Evolutionary conservation across 2,888 invertebrate genomes (phyloP).

Genomic region (Athalia circularis): DNA sequence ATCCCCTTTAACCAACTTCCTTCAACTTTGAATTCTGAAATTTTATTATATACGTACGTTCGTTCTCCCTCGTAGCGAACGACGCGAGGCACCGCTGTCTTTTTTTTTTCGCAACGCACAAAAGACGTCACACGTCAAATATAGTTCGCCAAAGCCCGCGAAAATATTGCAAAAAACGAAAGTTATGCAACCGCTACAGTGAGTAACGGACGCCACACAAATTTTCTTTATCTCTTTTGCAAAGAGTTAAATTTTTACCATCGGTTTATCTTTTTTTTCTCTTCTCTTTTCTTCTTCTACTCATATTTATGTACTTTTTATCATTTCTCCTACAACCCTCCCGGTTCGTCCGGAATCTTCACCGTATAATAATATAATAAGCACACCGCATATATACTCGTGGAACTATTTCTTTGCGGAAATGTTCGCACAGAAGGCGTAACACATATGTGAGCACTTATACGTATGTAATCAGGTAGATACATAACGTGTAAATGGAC

Average conservation of each 20-base stretch:
- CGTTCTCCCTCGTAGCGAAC: not conserved
- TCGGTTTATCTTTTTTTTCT: not conserved
- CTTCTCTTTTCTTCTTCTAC: not conserved
- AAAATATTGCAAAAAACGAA: no score
- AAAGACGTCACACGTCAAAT: conserved; percentile 17
- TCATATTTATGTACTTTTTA: not conserved
- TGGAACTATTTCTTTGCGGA: no score
- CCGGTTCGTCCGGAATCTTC: no score
- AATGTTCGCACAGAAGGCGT: not conserved
- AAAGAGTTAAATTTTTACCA: not conserved
- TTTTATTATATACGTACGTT: conserved; percentile 30
- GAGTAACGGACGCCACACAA: not conserved
- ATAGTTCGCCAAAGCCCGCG: not conserved
- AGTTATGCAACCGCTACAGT: no score
- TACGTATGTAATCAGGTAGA: not conserved
- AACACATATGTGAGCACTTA: no score
- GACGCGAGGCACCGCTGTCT: not conserved
- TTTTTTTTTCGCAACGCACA: not conserved
- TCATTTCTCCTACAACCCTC: not conserved
- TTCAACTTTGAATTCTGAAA: not conserved
- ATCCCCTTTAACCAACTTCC: conserved; percentile 31
- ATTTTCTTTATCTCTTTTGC: conserved; percentile 21
- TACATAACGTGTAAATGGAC: conserved; percentile 3
- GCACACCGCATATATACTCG: no score
- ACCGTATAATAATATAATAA: no score